Conservation (phyloP, 2,888 invertebrate species). For the Drosophila nigricruria region DNA sequence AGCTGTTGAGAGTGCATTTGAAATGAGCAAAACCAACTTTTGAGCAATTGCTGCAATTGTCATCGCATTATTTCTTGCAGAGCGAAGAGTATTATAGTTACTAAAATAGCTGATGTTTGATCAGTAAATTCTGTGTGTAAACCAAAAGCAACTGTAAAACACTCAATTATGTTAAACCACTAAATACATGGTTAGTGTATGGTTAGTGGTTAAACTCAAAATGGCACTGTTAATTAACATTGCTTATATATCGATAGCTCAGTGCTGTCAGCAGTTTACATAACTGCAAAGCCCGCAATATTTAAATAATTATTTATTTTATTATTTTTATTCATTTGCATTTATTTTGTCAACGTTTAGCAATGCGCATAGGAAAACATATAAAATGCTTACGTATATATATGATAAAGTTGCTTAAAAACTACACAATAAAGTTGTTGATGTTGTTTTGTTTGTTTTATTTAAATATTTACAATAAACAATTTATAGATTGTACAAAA, state of each 20-base stretch:
- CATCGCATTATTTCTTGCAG: neutral
- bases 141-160: neutral
- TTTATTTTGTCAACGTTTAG: constrained; percentile 53
- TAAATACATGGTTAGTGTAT: too few relatives aligned
- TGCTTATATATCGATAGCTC: neutral
- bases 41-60: neutral
- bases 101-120: too few relatives aligned
- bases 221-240: constrained; percentile 12
- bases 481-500: constrained; percentile 51
- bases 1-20: neutral
- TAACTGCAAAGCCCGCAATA: neutral
- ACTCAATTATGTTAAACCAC: neutral
- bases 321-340: constrained; percentile 2
- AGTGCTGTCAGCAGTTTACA: neutral
- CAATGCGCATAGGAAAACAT: constrained; percentile 50
- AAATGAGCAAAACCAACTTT: neutral
- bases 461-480: constrained; percentile 72
- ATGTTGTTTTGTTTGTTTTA: constrained; percentile 34
- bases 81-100: neutral
- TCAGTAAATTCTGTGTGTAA: neutral
- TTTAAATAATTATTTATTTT: neutral
- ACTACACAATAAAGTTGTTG: constrained; percentile 45
- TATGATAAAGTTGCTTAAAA: constrained; percentile 46
- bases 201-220: constrained; percentile 25
- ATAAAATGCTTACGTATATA: constrained; percentile 31